Percentiles rank a stretch among this genome's conserved stretches.
These are phyloP conservation scores for Cephalotes varians DNA, from an alignment of 2,888 invertebrate species.

Conservation along the genomic window DNA sequence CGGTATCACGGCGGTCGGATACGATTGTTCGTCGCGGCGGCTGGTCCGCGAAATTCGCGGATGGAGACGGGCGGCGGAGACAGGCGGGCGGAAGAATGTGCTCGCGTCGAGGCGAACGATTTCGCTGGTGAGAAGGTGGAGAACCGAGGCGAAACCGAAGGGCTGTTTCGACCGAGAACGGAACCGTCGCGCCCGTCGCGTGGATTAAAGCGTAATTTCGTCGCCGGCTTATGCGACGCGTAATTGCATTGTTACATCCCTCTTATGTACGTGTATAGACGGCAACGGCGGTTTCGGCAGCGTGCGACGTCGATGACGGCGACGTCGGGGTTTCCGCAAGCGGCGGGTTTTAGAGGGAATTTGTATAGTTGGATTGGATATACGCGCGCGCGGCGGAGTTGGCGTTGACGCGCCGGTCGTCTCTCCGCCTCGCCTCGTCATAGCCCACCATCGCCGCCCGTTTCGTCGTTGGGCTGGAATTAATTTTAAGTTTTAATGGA, in stretches of 20 bases:
- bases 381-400: slow-evolving; percentile 70
- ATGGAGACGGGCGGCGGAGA: slow-evolving; percentile 21
- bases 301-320: slow-evolving; percentile 48
- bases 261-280: slow-evolving; percentile 70
- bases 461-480: slow-evolving; percentile 73
- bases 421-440: slow-evolving; percentile 60
- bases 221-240: slow-evolving; percentile 82
- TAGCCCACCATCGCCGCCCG: slow-evolving; percentile 34
- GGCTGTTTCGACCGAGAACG: slow-evolving; percentile 52
- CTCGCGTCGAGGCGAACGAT: slow-evolving; percentile 35
- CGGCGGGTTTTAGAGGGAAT: slow-evolving; percentile 79
- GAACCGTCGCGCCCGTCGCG: slow-evolving; percentile 57
- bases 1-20: slow-evolving; percentile 67
- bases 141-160: slow-evolving; percentile 40
- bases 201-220: slow-evolving; percentile 83
- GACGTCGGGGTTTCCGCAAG: slow-evolving; percentile 55
- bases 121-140: slow-evolving; percentile 33
- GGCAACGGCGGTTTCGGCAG: slow-evolving; percentile 55
- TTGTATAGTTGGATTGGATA: slow-evolving; percentile 82
- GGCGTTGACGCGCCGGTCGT: slow-evolving; percentile 75
- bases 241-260: slow-evolving; percentile 83
- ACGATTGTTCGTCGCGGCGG: slow-evolving; percentile 60
- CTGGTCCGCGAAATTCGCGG: slow-evolving; percentile 62
- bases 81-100: slow-evolving; percentile 26
- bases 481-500: slow-evolving; percentile 83